phyloP scores from a whole-genome alignment of 2,888 invertebrate species.

The Lasioglossum calceatum region DNA sequence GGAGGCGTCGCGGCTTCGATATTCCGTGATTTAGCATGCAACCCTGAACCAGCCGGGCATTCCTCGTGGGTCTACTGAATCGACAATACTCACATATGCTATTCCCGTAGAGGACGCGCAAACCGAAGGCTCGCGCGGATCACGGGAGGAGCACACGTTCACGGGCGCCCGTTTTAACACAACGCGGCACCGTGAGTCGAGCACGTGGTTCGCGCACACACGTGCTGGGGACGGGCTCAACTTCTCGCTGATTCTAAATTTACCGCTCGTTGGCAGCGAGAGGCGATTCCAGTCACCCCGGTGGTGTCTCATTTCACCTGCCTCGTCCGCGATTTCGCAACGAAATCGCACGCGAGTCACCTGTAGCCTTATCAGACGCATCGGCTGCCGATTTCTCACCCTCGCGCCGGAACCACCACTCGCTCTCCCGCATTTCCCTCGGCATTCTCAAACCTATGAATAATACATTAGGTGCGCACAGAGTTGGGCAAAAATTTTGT shows the following conservation, averaged over 20 bases:
- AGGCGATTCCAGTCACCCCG: constrained; percentile 4
- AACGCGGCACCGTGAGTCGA: not conserved
- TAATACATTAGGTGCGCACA: too few relatives aligned
- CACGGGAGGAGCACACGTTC: not conserved
- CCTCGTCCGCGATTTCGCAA: constrained; percentile 33
- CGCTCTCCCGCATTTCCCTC: too few relatives aligned
- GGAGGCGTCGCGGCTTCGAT: constrained; percentile 11
- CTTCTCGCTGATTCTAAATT: constrained; percentile 53
- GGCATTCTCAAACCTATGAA: not conserved
- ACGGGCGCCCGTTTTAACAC: not conserved
- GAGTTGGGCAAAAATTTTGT: too few relatives aligned
- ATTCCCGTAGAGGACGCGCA: constrained; percentile 17
- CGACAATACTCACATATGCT: constrained; percentile 34
- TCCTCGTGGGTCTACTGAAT: constrained; percentile 49
- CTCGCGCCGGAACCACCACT: not conserved
- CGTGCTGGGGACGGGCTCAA: constrained; percentile 50
- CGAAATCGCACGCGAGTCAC: constrained; percentile 26
- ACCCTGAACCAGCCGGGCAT: constrained; percentile 61
- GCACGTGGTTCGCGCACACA: constrained; percentile 62
- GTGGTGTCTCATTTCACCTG: constrained; percentile 57
- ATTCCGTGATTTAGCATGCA: constrained; percentile 55
- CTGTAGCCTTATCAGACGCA: not conserved
- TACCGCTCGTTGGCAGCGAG: constrained; percentile 6
- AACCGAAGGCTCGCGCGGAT: not conserved
- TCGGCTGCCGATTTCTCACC: not conserved